A percentile compares a stretch with the other conserved stretches of the same genome.
phyloP scores from a whole-genome alignment of 2,888 invertebrate species.

The Chloromyia formosa region DNA sequence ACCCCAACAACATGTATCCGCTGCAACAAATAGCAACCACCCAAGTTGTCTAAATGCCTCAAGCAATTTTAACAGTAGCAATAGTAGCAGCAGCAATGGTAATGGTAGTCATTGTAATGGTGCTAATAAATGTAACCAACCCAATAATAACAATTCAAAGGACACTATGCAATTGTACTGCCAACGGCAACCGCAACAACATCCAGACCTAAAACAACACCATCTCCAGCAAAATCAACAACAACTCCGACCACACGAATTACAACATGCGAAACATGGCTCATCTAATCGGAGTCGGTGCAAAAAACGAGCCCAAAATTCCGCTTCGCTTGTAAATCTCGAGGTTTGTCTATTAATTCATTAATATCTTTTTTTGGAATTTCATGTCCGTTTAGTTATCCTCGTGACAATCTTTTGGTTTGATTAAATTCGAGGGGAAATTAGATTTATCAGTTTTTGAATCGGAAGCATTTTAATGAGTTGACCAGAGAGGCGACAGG shows the following conservation, averaged over 20 bases:
- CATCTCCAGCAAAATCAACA: slow-evolving; percentile 46
- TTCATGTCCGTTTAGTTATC: too few species aligned
- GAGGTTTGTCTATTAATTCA: slow-evolving; percentile 51
- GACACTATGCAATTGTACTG: slow-evolving; percentile 13
- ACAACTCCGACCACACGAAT: slow-evolving; percentile 49
- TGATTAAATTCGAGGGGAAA: too few species aligned
- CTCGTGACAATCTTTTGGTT: too few species aligned
- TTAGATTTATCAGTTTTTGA: too few species aligned
- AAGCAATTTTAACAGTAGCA: slow-evolving; percentile 45
- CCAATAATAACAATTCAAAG: slow-evolving; percentile 46
- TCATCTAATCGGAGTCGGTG: slow-evolving; percentile 44
- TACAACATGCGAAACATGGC: slow-evolving; percentile 48
- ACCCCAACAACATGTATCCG: neutral
- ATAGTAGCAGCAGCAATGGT: slow-evolving; percentile 46
- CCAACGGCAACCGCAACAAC: slow-evolving; percentile 33
- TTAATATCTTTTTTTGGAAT: neutral
- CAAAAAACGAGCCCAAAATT: slow-evolving; percentile 50
- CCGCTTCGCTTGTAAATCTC: slow-evolving; percentile 51
- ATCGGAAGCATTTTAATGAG: too few species aligned
- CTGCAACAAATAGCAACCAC: slow-evolving; percentile 28
- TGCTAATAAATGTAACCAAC: slow-evolving; percentile 47
- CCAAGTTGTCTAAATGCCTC: slow-evolving; percentile 45
- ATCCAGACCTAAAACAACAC: slow-evolving; percentile 36
- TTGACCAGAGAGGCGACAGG: too few species aligned
- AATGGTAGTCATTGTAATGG: slow-evolving; percentile 48